These are phyloP conservation scores for Idaea aversata DNA, from an alignment of 2,888 invertebrate species.

Conservation along the genomic window DNA sequence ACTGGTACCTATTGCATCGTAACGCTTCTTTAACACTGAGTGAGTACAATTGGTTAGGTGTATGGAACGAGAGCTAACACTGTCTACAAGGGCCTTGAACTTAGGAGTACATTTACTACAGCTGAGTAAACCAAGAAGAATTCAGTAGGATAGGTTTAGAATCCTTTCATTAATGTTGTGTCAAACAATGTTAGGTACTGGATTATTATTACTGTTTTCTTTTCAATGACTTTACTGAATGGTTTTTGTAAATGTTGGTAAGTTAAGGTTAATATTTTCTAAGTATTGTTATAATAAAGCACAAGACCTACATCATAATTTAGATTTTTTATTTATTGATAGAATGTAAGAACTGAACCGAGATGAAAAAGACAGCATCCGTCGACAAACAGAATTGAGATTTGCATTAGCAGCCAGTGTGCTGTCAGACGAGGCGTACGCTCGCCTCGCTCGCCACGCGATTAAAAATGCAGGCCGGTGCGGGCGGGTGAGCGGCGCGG, in stretches of 20 bases:
- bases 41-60: neutral
- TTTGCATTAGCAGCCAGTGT: constrained; percentile 70
- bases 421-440: constrained; percentile 55
- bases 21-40: too few relatives aligned
- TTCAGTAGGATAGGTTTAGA: constrained; percentile 34
- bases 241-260: neutral
- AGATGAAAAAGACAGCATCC: constrained; percentile 58
- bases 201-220: neutral
- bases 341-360: neutral
- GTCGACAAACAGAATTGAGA: constrained; percentile 77
- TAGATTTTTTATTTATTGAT: too few relatives aligned
- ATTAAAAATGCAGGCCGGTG: constrained; percentile 77
- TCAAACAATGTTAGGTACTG: neutral
- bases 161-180: constrained; percentile 26
- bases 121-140: constrained; percentile 55
- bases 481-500: constrained; percentile 67
- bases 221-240: neutral
- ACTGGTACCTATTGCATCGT: too few relatives aligned
- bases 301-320: too few relatives aligned
- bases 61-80: constrained; percentile 27
- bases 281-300: too few relatives aligned
- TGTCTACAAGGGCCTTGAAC: constrained; percentile 68
- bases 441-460: constrained; percentile 69
- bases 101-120: constrained; percentile 41
- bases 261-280: too few relatives aligned